Base-by-base conservation (phyloP, 2,888 invertebrate species). In the Xestoiulus laeticollis region DNA sequence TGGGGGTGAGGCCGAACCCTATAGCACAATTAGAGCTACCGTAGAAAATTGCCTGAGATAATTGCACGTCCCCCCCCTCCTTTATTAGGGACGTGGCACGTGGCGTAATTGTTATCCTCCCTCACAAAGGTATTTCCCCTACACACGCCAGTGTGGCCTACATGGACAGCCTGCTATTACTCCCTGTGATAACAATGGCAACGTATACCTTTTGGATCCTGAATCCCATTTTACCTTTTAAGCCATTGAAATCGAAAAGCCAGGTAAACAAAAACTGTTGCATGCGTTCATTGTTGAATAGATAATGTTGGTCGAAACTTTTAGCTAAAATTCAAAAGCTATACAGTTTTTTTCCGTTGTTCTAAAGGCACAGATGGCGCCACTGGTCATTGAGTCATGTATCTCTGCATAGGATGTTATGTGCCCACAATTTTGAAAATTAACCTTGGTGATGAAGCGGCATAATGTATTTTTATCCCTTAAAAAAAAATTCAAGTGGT, bases 51-150 rank as follows among this genome's bases (percentile, higher is more conserved):
- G 59, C 22, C 22, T 10, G 22, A 22, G 59, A 68, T 68, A 68
- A 68, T 68, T 68, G 22, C 59, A 22, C 22, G 59, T 68, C 59
- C 59, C 59, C 59, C 59, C 59, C 59, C 59, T 22, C 12, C 59
- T 68, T 68, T 68, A 68, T 68, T 68, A 68, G 59, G 59, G 59
- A 22, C 38, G 38, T 19, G 59, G 59, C 59, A 68, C 59, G 59
- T 68, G 59, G 59, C 59, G 59, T 68, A 68, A 68, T 68, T 68
- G 59, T 68, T 68, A 68, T 19, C 59, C 19, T 68, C 22, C 59
- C 59, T 68, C 59, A 68, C 59, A 68, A 68, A 68, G 59, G 59
- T 68, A 68, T 68, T 68, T 68, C 22, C 59, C 59, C 59, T 22
- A 26, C 6, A 22, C 19, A 26, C 59, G 22, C 22, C 59, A 8